Percentiles rank a stretch among this genome's conserved stretches.
Conservation (phyloP, 2,888 invertebrate species). For the Helleia helle region DNA sequence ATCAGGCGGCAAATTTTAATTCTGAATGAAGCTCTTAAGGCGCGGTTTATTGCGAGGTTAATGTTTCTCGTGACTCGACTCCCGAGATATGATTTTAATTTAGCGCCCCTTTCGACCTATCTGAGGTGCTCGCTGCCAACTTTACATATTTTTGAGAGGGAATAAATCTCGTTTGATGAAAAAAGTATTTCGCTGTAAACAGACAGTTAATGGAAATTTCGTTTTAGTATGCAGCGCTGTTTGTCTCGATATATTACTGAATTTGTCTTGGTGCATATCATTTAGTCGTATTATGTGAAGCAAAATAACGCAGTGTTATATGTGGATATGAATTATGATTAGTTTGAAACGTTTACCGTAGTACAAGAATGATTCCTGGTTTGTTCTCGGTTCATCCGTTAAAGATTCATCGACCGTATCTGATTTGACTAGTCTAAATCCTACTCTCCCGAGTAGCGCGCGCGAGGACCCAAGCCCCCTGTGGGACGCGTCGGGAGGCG, state of each 20-base stretch:
- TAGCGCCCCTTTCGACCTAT: slow-evolving; percentile 43
- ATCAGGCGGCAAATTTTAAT: slow-evolving; percentile 72
- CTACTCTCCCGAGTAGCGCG: no score
- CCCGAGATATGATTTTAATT: slow-evolving; percentile 69
- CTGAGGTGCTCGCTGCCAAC: slow-evolving; percentile 41
- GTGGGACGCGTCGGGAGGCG: no score
- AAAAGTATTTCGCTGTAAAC: slow-evolving; percentile 60
- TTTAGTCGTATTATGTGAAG: background rate
- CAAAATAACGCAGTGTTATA: no score
- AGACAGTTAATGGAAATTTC: slow-evolving; percentile 59
- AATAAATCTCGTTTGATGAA: slow-evolving; percentile 66
- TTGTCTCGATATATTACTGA: background rate
- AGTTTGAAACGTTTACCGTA: no score
- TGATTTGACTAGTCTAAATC: no score
- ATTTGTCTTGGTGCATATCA: background rate
- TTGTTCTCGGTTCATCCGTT: no score
- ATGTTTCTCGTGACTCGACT: slow-evolving; percentile 72
- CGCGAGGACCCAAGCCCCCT: no score
- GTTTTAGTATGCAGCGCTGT: slow-evolving; percentile 49
- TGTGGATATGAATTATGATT: no score
- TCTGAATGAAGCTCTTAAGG: slow-evolving; percentile 62
- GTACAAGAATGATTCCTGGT: no score
- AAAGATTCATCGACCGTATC: no score
- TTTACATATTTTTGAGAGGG: slow-evolving; percentile 66
- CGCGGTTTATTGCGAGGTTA: slow-evolving; percentile 66